Conservation (phyloP, 2,797 vertebrate species). For the Adrianichthys oophorus region DNA sequence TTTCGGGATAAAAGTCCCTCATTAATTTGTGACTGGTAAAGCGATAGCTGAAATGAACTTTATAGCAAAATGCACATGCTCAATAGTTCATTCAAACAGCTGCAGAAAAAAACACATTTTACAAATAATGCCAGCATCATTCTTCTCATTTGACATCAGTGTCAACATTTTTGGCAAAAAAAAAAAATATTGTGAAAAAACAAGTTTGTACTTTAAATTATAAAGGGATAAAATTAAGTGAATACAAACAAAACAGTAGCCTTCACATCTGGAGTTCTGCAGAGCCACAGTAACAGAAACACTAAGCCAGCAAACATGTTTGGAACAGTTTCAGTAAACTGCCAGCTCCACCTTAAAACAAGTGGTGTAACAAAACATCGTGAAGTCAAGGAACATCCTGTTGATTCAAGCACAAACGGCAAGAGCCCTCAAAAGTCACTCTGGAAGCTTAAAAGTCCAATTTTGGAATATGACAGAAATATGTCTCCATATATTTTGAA, state of each 20-base stretch:
- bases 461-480: constrained; percentile 46
- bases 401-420: constrained; percentile 23
- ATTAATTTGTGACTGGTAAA: constrained; percentile 60
- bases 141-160: constrained; percentile 19
- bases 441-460: constrained; percentile 7
- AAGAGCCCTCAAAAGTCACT: constrained; percentile 19
- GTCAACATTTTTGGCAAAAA: constrained; percentile 17
- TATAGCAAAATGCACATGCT: constrained; percentile 66
- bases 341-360: constrained; percentile 29
- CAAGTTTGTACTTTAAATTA: constrained; percentile 19
- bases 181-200: constrained; percentile 21
- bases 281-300: constrained; percentile 37
- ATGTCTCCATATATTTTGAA: constrained; percentile 36
- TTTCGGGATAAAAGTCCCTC: constrained; percentile 62
- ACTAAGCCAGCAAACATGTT: constrained; percentile 28
- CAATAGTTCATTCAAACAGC: constrained; percentile 67
- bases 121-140: constrained; percentile 29
- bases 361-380: constrained; percentile 11
- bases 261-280: constrained; percentile 35
- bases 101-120: constrained; percentile 52
- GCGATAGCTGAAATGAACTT: constrained; percentile 53
- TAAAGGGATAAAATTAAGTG: constrained; percentile 45
- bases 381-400: constrained; percentile 16
- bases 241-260: constrained; percentile 39
- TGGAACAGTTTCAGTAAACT: constrained; percentile 30